Evolutionary conservation across 2,888 invertebrate species (phyloP).

Genomic region (Phortica okadai): DNA sequence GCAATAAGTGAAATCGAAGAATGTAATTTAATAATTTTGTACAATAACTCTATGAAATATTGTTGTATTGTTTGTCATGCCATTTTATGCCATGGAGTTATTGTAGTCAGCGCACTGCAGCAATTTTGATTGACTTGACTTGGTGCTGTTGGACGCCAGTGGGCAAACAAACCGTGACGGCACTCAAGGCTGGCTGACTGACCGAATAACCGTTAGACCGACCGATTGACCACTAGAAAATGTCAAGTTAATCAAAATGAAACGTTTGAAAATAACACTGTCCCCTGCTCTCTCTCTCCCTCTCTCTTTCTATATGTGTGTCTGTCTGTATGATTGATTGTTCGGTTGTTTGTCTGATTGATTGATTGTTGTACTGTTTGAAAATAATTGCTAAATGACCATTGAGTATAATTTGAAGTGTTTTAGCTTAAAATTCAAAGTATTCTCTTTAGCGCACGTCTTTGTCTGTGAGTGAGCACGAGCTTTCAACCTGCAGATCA

Average conservation of each 20-base stretch:
- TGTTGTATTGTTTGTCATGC: background rate
- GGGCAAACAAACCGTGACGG: background rate
- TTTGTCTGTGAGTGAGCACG: no score
- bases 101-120: background rate
- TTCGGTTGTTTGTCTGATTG: constrained; percentile 37
- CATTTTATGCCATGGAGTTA: background rate
- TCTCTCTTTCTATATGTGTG: no score
- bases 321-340: background rate
- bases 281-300: no score
- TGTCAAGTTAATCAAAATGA: background rate
- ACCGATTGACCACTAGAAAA: no score
- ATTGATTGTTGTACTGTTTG: constrained; percentile 42
- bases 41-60: background rate
- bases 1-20: background rate
- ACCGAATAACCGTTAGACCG: no score
- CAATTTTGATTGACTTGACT: background rate
- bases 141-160: background rate
- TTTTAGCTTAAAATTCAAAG: constrained; percentile 13
- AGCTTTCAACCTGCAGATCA: no score
- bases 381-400: constrained; percentile 41
- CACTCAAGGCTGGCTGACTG: no score
- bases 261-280: no score
- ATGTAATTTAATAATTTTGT: background rate
- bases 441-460: no score
- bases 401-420: background rate